Conservation (phyloP, 1,140 invertebrate genomes). For the Anastrepha ludens region DNA sequence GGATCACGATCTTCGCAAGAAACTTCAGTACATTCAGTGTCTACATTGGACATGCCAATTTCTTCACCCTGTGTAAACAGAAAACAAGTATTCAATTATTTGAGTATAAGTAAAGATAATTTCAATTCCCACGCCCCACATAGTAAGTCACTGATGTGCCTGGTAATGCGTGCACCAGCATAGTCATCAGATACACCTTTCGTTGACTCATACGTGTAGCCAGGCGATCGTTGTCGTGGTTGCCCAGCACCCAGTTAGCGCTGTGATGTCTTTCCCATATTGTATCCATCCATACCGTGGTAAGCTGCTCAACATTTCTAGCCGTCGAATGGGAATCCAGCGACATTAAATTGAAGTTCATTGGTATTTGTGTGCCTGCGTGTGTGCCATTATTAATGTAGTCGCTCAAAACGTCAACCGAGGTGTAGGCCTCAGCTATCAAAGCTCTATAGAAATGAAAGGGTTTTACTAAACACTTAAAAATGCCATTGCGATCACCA, state of each 20-base stretch:
- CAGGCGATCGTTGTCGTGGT: slow-evolving; percentile 79
- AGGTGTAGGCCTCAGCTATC: slow-evolving; percentile 77
- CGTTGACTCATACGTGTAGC: slow-evolving; percentile 77
- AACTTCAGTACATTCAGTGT: slow-evolving; percentile 75
- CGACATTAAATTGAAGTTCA: slow-evolving; percentile 78
- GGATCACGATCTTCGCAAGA: slow-evolving; percentile 74
- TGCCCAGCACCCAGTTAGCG: slow-evolving; percentile 77
- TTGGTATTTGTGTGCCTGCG: slow-evolving; percentile 79
- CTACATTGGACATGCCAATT: slow-evolving; percentile 84
- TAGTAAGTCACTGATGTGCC: slow-evolving; percentile 86
- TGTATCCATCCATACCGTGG: slow-evolving; percentile 75
- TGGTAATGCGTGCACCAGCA: slow-evolving; percentile 81
- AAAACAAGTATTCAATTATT: neutral
- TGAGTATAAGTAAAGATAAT: neutral
- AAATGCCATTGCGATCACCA: neutral
- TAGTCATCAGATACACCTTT: slow-evolving; percentile 80
- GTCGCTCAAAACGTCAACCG: slow-evolving; percentile 74
- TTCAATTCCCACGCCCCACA: slow-evolving; percentile 71
- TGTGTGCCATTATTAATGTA: slow-evolving; percentile 78
- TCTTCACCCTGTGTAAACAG: slow-evolving; percentile 80
- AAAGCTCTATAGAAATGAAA: neutral
- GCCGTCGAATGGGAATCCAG: slow-evolving; percentile 66
- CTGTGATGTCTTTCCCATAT: slow-evolving; percentile 73
- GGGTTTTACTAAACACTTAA: neutral
- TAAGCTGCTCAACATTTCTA: slow-evolving; percentile 74